Evolutionary conservation across 1,140 invertebrate genomes (phyloP), one percentile per base, ranked within the genome.

Genomic region (Chironomus striatipennis): DNA sequence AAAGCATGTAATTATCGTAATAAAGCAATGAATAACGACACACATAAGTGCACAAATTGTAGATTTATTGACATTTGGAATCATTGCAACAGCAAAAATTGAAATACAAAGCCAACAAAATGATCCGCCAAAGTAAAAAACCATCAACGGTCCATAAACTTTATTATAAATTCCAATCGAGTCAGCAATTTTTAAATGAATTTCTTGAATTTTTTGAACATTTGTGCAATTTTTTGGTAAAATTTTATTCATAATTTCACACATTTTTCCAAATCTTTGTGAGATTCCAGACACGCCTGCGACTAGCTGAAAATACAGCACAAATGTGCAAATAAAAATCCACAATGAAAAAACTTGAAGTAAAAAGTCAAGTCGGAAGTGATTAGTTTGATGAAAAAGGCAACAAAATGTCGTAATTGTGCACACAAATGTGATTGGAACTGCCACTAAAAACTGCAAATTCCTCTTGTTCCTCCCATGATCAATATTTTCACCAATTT

Each of bases 121-220:
- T 15, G 47, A 12, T 5, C n/a, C n/a, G 12, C 47, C 47, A 57
- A 57, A 57, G 15, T 57, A 57, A 57, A 57, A n/a, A 15, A n/a
- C 15, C 47, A 57, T 12, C 47, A 57, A 57, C n/a, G 47, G 47
- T 57, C 47, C 47, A 57, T 57, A 57, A 57, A 57, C n/a, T 57
- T 15, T 57, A 1, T 57, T 57, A 4, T n/a, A 57, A 57, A 5
- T n/a, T n/a, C 12, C 12, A 12, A 57, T 57, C 15, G n/a, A n/a
- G 8, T 57, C 47, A 15, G 47, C 47, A 57, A 57, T 57, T 57
- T 57, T 10, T n/a, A 57, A 15, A 15, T 57, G n/a, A 57, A 57
- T 12, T 57, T 57, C 47, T n/a, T n/a, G n/a, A 57, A 57, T 57
- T 10, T 15, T 57, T 57, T 57, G 47, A 15, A 57, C 3, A 12